Evolutionary conservation across 2,113 vertebrate species (phyloP).

Genomic region (Phalacrocorax carbo): DNA sequence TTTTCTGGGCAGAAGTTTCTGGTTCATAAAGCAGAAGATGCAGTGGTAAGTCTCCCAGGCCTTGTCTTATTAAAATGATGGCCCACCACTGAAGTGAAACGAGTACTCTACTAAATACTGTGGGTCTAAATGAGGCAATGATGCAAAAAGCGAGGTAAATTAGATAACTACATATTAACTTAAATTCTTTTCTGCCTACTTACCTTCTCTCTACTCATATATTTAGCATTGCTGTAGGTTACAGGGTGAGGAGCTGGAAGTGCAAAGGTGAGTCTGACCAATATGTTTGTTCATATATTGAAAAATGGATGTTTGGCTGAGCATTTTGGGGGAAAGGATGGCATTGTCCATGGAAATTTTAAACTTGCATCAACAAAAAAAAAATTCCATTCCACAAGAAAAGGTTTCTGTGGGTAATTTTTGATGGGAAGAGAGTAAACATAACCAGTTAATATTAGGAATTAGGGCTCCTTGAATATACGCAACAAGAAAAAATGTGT

Average conservation of each 20-base stretch:
- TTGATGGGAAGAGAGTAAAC: not conserved
- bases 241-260: not conserved
- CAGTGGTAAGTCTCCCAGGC: not conserved
- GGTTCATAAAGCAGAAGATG: constrained; percentile 38
- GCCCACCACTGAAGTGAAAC: constrained; percentile 33
- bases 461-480: not conserved
- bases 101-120: not conserved
- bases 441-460: not conserved
- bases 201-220: constrained; percentile 7
- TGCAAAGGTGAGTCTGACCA: not conserved
- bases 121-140: constrained; percentile 53
- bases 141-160: constrained; percentile 52
- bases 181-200: constrained; percentile 54
- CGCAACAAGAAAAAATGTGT: not conserved
- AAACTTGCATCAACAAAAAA: not conserved
- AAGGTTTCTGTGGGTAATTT: not conserved
- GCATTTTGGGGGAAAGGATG: not conserved
- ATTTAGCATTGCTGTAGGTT: not conserved
- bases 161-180: constrained; percentile 49
- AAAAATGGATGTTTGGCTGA: not conserved
- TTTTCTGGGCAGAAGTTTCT: constrained; percentile 26
- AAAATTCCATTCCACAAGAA: not conserved
- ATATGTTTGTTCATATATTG: not conserved
- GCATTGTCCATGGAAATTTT: not conserved
- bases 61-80: constrained; percentile 33